A percentile compares a stretch with the other conserved stretches of the same genome.
phyloP scores from a whole-genome alignment of 2,797 vertebrate species.

The Pangasius mekongensis region DNA sequence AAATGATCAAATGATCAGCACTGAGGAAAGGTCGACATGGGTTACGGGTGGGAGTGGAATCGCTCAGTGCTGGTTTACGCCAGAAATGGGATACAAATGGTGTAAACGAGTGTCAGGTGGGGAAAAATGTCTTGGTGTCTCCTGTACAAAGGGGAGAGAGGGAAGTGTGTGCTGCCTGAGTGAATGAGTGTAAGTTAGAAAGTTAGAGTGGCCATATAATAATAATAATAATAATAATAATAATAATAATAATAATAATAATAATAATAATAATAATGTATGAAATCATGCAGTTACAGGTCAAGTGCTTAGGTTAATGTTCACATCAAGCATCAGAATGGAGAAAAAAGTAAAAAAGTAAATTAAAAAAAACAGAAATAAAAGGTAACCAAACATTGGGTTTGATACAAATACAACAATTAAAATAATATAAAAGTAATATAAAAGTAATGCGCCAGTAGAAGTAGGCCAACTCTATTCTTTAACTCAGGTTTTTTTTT shows the following conservation, averaged over 20 bases:
- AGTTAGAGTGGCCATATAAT: neutral
- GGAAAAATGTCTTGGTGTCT: neutral
- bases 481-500: neutral
- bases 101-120: neutral
- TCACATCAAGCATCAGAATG: neutral
- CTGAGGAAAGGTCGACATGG: neutral
- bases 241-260: neutral
- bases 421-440: too few species aligned
- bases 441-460: neutral
- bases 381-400: neutral
- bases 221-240: too few species aligned
- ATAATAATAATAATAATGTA: neutral
- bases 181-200: neutral
- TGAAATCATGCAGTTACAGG: neutral
- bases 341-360: neutral
- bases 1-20: slow-evolving; percentile 52
- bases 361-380: neutral
- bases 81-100: neutral
- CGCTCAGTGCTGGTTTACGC: neutral
- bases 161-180: neutral
- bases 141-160: neutral
- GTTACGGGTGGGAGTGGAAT: neutral
- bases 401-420: neutral
- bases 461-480: neutral
- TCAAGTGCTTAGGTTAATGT: neutral